phyloP scores from a whole-genome alignment of 1,140 invertebrate species.

The Drosophila athabasca region DNA sequence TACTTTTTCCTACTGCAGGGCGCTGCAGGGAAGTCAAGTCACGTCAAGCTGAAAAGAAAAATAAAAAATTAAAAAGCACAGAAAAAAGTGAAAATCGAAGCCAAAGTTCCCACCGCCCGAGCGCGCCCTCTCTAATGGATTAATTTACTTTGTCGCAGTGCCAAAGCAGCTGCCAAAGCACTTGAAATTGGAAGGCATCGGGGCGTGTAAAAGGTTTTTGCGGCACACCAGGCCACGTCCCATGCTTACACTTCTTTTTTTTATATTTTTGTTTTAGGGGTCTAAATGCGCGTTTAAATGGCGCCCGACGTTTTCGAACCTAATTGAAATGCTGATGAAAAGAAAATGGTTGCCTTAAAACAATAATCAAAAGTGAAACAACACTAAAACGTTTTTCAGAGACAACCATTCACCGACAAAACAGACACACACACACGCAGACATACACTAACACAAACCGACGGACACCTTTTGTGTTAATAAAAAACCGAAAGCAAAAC shows the following conservation, averaged over 20 bases:
- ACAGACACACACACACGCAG: constrained; percentile 10
- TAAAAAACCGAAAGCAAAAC: constrained; percentile 45
- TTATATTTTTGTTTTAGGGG: background rate
- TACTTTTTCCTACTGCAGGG: constrained; percentile 10
- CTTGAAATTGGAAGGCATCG: constrained; percentile 65
- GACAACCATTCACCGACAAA: constrained; percentile 1
- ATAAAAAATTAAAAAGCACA: constrained; percentile 34
- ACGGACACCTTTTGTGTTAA: constrained; percentile 25
- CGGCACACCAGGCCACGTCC: constrained; percentile 25
- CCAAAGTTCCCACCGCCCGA: constrained; percentile 17
- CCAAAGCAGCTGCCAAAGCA: constrained; percentile 59
- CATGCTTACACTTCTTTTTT: background rate
- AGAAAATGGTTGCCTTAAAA: constrained; percentile 73
- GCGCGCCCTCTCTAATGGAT: constrained; percentile 58
- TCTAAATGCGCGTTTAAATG: constrained; percentile 46
- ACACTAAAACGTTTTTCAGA: constrained; percentile 66
- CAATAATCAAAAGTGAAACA: constrained; percentile 78
- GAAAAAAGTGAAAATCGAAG: constrained; percentile 49
- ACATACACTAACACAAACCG: constrained; percentile 6
- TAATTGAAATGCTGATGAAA: constrained; percentile 81
- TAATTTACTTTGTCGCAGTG: constrained; percentile 80
- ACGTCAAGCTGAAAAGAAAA: constrained; percentile 59
- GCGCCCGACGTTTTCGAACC: constrained; percentile 54
- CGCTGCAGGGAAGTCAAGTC: constrained; percentile 56
- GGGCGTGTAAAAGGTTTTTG: constrained; percentile 75